Percentiles rank a stretch among this genome's conserved stretches.
These are phyloP conservation scores for Ammodytes marinus DNA, from an alignment of 2,113 vertebrate species.

Conservation along the genomic window DNA sequence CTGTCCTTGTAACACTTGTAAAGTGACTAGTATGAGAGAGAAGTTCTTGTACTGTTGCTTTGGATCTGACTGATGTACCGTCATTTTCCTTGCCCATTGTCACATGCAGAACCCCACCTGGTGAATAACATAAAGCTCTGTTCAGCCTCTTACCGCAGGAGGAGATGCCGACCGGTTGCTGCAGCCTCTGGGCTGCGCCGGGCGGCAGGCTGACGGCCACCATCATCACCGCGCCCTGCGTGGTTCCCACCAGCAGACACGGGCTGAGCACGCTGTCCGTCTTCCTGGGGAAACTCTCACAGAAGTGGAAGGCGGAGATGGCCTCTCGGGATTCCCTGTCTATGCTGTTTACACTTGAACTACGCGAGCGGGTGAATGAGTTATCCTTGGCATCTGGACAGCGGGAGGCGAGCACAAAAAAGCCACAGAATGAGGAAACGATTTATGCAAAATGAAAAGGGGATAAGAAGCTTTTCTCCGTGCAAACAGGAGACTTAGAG, in stretches of 20 bases:
- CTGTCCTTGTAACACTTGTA: too few relatives aligned
- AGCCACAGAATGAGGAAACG: conserved; percentile 13
- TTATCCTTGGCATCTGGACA: conserved; percentile 93
- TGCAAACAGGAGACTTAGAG: conserved; percentile 18
- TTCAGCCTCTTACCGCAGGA: conserved; percentile 88
- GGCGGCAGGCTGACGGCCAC: conserved; percentile 91
- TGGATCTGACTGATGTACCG: neutral
- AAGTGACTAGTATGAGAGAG: neutral
- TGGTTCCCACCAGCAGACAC: conserved; percentile 95
- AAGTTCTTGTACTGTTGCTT: neutral
- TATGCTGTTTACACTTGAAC: conserved; percentile 97
- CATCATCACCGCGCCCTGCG: conserved; percentile 91
- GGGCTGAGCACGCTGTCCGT: conserved; percentile 85
- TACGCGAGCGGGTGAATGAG: conserved; percentile 95
- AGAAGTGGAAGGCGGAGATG: conserved; percentile 94
- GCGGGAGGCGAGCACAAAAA: conserved; percentile 20
- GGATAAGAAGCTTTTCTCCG: neutral
- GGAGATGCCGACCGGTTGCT: conserved; percentile 91
- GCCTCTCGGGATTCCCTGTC: conserved; percentile 95
- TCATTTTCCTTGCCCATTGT: neutral
- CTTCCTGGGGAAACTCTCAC: conserved; percentile 93
- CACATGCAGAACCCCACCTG: neutral
- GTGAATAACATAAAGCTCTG: neutral
- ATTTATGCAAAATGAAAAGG: neutral
- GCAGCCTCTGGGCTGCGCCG: conserved; percentile 90